A percentile compares a stretch with the other conserved stretches of the same genome.
phyloP scores from a whole-genome alignment of 2,888 invertebrate genomes.

The Ophion costatus region DNA sequence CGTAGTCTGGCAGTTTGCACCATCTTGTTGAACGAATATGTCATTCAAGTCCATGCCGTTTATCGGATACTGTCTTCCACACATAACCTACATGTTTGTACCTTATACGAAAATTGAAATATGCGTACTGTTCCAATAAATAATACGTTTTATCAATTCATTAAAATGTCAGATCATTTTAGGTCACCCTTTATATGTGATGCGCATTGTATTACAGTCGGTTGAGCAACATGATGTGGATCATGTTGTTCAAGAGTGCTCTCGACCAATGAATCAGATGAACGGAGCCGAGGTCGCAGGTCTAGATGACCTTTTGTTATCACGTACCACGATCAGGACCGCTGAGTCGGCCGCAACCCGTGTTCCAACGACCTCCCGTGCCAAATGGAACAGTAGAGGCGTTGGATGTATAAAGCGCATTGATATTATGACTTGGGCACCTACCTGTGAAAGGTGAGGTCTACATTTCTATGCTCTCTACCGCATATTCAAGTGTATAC shows the following conservation, averaged over 20 bases:
- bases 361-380: conserved; percentile 13
- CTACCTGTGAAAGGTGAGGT: conserved; percentile 49
- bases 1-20: too few species aligned
- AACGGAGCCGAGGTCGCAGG: conserved; percentile 3
- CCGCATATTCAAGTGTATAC: not conserved
- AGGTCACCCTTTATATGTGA: not conserved
- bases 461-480: not conserved
- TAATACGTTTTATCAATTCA: too few species aligned
- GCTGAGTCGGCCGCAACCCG: conserved; percentile 14
- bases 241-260: conserved; percentile 40
- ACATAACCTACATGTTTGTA: too few species aligned
- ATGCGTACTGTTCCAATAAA: too few species aligned
- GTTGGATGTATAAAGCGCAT: not conserved
- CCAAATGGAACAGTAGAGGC: conserved; percentile 27
- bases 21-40: too few species aligned
- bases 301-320: conserved; percentile 46
- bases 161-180: too few species aligned
- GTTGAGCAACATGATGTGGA: not conserved
- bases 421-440: conserved; percentile 24
- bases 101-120: too few species aligned
- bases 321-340: conserved; percentile 20
- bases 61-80: too few species aligned
- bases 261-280: conserved; percentile 9
- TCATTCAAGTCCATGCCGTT: too few species aligned
- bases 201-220: conserved; percentile 19